phyloP scores from a whole-genome alignment of 2,113 vertebrate species.

The Diadophis punctatus region DNA sequence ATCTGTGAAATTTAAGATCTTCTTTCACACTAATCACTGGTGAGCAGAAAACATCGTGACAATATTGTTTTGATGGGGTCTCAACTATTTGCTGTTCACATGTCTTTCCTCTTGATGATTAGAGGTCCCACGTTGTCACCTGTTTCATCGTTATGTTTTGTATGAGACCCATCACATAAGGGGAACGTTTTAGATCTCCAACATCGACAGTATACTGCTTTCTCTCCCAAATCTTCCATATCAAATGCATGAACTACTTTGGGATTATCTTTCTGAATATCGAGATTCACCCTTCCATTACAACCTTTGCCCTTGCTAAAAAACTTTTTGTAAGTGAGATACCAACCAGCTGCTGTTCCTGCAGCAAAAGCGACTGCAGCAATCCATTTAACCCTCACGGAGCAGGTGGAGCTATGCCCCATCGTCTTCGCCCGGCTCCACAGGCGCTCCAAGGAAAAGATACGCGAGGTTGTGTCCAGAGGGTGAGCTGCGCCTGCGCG shows the following conservation, averaged over 20 bases:
- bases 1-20: constrained; percentile 51
- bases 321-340: constrained; percentile 77
- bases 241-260: constrained; percentile 88
- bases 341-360: constrained; percentile 75
- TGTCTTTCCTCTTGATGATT: constrained; percentile 85
- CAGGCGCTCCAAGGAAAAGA: background rate
- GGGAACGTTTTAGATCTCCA: constrained; percentile 92
- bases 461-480: background rate
- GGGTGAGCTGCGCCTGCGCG: background rate
- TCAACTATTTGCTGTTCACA: constrained; percentile 61
- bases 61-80: constrained; percentile 22
- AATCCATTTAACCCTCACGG: constrained; percentile 70
- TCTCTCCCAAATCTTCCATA: constrained; percentile 85
- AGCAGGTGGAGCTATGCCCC: constrained; percentile 42
- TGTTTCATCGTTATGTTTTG: constrained; percentile 86
- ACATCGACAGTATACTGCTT: constrained; percentile 87
- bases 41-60: constrained; percentile 53
- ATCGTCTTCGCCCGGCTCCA: constrained; percentile 37
- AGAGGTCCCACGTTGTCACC: constrained; percentile 88
- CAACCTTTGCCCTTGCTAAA: constrained; percentile 70
- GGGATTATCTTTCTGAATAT: constrained; percentile 86
- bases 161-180: constrained; percentile 82
- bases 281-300: constrained; percentile 78
- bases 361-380: constrained; percentile 74
- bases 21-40: constrained; percentile 47